phyloP scores from a whole-genome alignment of 2,888 invertebrate species.

The Bellardia bayeri region DNA sequence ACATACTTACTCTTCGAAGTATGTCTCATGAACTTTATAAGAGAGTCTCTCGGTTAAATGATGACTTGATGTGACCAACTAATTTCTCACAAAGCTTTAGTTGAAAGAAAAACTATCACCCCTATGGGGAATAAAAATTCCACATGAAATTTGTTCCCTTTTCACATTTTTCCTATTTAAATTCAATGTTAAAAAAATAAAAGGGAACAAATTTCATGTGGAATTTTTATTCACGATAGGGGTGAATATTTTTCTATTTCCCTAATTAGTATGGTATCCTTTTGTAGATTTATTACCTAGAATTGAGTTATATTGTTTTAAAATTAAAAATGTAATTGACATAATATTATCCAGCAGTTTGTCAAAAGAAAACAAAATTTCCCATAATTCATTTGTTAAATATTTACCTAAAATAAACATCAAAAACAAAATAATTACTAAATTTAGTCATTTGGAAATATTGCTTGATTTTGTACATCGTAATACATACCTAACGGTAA shows the following conservation, averaged over 20 bases:
- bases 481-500: slow-evolving; percentile 24
- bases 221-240: no score
- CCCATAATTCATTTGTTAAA: background rate
- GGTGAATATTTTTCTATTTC: background rate
- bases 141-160: no score
- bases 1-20: background rate
- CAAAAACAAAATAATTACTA: slow-evolving; percentile 13
- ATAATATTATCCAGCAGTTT: no score
- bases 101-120: no score
- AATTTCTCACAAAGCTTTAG: no score
- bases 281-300: no score
- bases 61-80: background rate
- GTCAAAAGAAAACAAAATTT: background rate
- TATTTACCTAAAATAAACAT: background rate
- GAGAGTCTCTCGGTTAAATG: background rate
- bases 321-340: no score
- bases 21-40: background rate
- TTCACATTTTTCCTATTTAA: no score
- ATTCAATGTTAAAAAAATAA: no score
- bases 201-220: no score
- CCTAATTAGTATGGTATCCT: background rate
- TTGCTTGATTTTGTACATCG: background rate
- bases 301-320: no score
- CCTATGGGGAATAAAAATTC: no score
- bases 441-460: slow-evolving; percentile 16